Evolutionary conservation across 2,113 vertebrate species (phyloP), one percentile per base, ranked within the genome.

Genomic region (Nannobrachium achirus): DNA sequence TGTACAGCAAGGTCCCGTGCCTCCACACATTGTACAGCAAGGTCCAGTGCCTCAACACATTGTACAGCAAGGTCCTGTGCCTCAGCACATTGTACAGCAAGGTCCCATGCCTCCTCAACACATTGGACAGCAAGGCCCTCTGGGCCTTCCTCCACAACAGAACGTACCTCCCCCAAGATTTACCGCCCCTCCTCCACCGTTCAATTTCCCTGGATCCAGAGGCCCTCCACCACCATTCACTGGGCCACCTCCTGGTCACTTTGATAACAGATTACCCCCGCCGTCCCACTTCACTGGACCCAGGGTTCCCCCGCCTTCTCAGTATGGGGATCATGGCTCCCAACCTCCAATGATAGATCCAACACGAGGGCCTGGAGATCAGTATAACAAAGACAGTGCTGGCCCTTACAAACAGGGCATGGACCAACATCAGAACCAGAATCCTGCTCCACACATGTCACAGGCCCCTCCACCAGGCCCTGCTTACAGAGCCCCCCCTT

Each of bases 201-300:
- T 96, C 62, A 92, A 92, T 60, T 95, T 96, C 72, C 88, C 94
- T 70, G 85, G 90, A 78, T 94, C 92, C 38, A 94, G 95, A 20
- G 95, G 93, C 48, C 94, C 94, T 10, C 87, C 82, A 4, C 88
- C 92, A 71, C 80, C 88, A 55, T 96, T 91, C 41, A 10, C 86
- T 0, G 80, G 82, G 13, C 89, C 63, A 1, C 88, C 89, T 51
- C 90, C 74, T 42, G 76, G 63, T 62, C 93, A 85, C 62, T 94
- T 91, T 89, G 96, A 97, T 13, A 90, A 80, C 4, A 94, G 95
- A 76, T 92, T 92, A 11, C 93, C 93, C 41, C 86, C 90, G 1
- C 91, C 92, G 11, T 78, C 95, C 41, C 94, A 95, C 33, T 94
- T 94, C 1, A 83, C 91, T 8, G 92, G 89, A 9, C 89, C 95